phyloP scores from a whole-genome alignment of 2,113 vertebrate genomes.

The Mixornis gularis region DNA sequence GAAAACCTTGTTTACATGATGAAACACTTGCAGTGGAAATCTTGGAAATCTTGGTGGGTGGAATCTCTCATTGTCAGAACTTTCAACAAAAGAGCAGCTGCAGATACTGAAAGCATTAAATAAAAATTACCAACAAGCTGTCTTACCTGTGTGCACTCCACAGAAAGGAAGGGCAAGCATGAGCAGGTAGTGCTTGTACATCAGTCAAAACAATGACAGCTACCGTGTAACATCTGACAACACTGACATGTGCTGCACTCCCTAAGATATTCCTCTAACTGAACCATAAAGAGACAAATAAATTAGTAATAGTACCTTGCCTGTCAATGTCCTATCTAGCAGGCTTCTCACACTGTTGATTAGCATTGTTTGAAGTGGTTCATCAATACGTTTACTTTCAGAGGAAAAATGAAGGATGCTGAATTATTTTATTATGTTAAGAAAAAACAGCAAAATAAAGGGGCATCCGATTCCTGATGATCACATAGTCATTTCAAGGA shows the following conservation, averaged over 20 bases:
- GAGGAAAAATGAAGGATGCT: not conserved
- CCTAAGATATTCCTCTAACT: slow-evolving; percentile 75
- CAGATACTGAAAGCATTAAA: slow-evolving; percentile 70
- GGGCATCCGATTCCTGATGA: not conserved
- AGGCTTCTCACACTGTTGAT: slow-evolving; percentile 67
- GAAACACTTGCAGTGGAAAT: slow-evolving; percentile 47
- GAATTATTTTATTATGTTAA: slow-evolving; percentile 13
- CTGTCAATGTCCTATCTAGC: slow-evolving; percentile 77
- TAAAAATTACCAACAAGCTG: slow-evolving; percentile 78
- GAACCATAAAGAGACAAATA: slow-evolving; percentile 84
- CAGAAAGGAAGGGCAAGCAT: slow-evolving; percentile 82
- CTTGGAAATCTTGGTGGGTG: slow-evolving; percentile 49
- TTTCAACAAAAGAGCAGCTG: slow-evolving; percentile 64
- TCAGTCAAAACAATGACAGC: slow-evolving; percentile 87
- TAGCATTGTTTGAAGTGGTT: slow-evolving; percentile 63
- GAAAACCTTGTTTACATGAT: slow-evolving; percentile 53
- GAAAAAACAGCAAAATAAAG: not conserved
- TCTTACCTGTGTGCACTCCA: slow-evolving; percentile 78
- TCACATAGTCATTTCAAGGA: not conserved
- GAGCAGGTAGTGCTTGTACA: slow-evolving; percentile 75
- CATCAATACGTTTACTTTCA: slow-evolving; percentile 48
- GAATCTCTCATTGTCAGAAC: slow-evolving; percentile 69
- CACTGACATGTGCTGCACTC: slow-evolving; percentile 74
- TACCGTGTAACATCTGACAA: slow-evolving; percentile 83
- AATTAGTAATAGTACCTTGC: slow-evolving; percentile 85